phyloP scores from a whole-genome alignment of 2,888 invertebrate genomes.

The Harpagoxenus sublaevis region DNA sequence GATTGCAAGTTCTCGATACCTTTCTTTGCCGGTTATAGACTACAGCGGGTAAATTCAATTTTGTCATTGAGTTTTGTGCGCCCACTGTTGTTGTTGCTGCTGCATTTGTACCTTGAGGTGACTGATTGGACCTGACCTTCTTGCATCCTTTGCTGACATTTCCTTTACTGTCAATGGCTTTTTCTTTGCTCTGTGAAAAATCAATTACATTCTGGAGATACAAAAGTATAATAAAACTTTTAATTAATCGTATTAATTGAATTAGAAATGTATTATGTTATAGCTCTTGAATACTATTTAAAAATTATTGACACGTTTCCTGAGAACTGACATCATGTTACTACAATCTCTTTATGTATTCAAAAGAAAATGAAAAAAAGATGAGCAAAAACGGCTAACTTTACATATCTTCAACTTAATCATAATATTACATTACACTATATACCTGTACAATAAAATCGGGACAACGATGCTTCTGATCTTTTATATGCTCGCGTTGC shows the following conservation, averaged over 20 bases:
- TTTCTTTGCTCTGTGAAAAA: slow-evolving; percentile 79
- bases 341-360: no score
- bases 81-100: slow-evolving; percentile 48
- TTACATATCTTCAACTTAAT: no score
- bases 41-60: slow-evolving; percentile 69
- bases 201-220: not conserved
- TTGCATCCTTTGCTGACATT: slow-evolving; percentile 78
- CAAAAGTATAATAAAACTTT: not conserved
- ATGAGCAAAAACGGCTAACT: no score
- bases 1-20: slow-evolving; percentile 77
- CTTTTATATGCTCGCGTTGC: slow-evolving; percentile 89
- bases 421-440: not conserved
- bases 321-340: not conserved
- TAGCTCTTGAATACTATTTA: not conserved
- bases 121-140: slow-evolving; percentile 81
- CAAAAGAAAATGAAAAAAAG: no score
- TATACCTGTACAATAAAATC: slow-evolving; percentile 78
- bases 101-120: slow-evolving; percentile 79
- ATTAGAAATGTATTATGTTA: not conserved
- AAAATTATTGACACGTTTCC: not conserved
- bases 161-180: slow-evolving; percentile 78
- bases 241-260: not conserved
- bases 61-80: slow-evolving; percentile 69
- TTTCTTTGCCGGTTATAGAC: slow-evolving; percentile 78
- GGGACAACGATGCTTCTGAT: slow-evolving; percentile 87